Percentiles rank a stretch among this genome's conserved stretches.
Evolutionary conservation across 2,888 invertebrate species (phyloP).

Genomic region (Chrysotoxum bicinctum): DNA sequence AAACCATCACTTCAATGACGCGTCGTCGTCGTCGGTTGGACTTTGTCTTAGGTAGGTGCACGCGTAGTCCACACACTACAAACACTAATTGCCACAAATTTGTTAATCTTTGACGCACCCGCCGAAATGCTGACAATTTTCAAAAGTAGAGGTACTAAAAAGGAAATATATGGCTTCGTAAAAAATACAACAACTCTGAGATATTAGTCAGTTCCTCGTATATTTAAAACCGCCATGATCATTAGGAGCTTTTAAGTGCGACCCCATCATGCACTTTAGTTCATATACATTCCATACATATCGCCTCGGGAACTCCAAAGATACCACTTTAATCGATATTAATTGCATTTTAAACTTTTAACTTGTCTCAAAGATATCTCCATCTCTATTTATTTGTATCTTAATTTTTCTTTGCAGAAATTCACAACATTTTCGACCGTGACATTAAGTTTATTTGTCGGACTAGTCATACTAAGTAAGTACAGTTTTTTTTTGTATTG

Average conservation of each 20-base stretch:
- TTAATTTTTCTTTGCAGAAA: conserved; percentile 84
- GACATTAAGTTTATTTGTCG: conserved; percentile 95
- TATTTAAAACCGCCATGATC: too few species aligned
- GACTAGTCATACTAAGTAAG: conserved; percentile 96
- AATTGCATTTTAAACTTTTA: conserved; percentile 43
- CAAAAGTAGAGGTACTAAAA: not conserved
- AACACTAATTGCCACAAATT: not conserved
- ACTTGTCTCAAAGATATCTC: conserved; percentile 4
- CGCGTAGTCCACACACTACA: not conserved
- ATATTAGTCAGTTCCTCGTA: not conserved
- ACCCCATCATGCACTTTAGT: not conserved
- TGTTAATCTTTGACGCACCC: conserved; percentile 4
- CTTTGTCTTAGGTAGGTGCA: not conserved
- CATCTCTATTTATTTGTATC: conserved; percentile 22
- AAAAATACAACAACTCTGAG: not conserved
- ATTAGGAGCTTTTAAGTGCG: not conserved
- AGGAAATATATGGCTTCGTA: not conserved
- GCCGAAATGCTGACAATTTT: not conserved
- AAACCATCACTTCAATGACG: not conserved
- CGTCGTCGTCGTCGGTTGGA: not conserved
- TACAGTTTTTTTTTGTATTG: conserved; percentile 67
- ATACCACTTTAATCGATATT: conserved; percentile 49
- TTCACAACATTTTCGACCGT: conserved; percentile 96
- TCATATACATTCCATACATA: not conserved
- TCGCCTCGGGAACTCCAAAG: not conserved